Evolutionary conservation across 2,888 invertebrate species (phyloP).

Genomic region (Lissonota sp.): DNA sequence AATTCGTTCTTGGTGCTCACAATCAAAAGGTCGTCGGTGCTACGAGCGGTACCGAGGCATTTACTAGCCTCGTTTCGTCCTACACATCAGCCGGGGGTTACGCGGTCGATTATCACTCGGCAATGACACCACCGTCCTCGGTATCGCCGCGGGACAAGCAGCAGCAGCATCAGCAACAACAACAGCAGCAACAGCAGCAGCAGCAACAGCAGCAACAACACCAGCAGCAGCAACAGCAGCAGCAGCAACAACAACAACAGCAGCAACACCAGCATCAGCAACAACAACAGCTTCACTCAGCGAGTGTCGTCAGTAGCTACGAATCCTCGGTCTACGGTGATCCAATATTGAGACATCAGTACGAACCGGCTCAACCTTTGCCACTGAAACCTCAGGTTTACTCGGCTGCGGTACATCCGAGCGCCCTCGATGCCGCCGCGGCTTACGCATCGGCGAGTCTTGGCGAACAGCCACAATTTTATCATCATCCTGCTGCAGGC

Average conservation of each 20-base stretch:
- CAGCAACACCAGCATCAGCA: constrained; percentile 83
- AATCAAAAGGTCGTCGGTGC: constrained; percentile 78
- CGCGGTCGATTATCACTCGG: constrained; percentile 94
- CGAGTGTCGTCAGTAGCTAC: constrained; percentile 87
- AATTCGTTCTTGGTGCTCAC: constrained; percentile 84
- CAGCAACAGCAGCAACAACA: constrained; percentile 80
- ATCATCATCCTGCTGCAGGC: constrained; percentile 88
- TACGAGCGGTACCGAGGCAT: constrained; percentile 84
- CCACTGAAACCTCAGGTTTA: constrained; percentile 97
- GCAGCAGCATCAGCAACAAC: constrained; percentile 87
- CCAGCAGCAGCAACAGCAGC: constrained; percentile 83
- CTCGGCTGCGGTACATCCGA: constrained; percentile 85
- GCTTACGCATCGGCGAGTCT: constrained; percentile 86
- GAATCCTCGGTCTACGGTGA: constrained; percentile 85
- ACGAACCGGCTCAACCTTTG: constrained; percentile 87
- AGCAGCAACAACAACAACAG: constrained; percentile 86
- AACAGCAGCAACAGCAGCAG: constrained; percentile 83
- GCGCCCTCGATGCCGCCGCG: constrained; percentile 86
- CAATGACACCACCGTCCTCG: constrained; percentile 98
- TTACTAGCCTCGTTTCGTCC: constrained; percentile 86
- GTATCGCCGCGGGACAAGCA: constrained; percentile 96
- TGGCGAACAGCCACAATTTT: constrained; percentile 93
- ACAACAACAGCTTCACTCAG: constrained; percentile 82
- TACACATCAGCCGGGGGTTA: constrained; percentile 85
- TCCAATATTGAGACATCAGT: constrained; percentile 84